Percentiles rank a stretch among this genome's conserved stretches.
phyloP scores from a whole-genome alignment of 2,797 vertebrate genomes.

The Prionace glauca region DNA sequence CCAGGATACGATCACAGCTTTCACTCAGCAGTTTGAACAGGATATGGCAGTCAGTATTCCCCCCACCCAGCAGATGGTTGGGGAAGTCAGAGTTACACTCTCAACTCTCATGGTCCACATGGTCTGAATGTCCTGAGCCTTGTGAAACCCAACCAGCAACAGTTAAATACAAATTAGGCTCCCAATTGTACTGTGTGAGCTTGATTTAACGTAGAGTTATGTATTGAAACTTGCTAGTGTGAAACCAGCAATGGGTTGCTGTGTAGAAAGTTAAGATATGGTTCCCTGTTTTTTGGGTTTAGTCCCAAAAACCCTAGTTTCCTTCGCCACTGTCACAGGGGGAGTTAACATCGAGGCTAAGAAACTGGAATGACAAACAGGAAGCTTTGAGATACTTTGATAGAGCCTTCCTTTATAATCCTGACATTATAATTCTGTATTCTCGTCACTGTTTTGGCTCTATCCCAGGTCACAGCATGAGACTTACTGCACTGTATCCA shows the following conservation, averaged over 20 bases:
- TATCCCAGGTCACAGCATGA: background rate
- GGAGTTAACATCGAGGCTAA: background rate
- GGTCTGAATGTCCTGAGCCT: background rate
- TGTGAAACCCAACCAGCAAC: background rate
- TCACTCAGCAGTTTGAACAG: too few species aligned
- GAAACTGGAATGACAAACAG: background rate
- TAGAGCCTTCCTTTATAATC: background rate
- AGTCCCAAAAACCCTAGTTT: background rate
- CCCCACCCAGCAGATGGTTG: background rate
- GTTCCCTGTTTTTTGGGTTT: background rate
- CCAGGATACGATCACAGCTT: too few species aligned
- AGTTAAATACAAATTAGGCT: background rate
- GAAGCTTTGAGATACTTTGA: background rate
- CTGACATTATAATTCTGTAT: background rate
- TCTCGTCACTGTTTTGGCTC: background rate
- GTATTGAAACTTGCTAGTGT: background rate
- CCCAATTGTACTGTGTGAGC: too few species aligned
- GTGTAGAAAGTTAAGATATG: background rate
- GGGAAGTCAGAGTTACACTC: background rate
- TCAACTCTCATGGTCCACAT: background rate
- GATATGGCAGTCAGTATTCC: too few species aligned
- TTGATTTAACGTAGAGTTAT: background rate
- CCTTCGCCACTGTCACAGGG: background rate
- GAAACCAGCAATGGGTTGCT: background rate
- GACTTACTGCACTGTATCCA: background rate